Conservation (phyloP, 92 coral and sea anemone genomes). For the Parazoanthus atlanticus region DNA sequence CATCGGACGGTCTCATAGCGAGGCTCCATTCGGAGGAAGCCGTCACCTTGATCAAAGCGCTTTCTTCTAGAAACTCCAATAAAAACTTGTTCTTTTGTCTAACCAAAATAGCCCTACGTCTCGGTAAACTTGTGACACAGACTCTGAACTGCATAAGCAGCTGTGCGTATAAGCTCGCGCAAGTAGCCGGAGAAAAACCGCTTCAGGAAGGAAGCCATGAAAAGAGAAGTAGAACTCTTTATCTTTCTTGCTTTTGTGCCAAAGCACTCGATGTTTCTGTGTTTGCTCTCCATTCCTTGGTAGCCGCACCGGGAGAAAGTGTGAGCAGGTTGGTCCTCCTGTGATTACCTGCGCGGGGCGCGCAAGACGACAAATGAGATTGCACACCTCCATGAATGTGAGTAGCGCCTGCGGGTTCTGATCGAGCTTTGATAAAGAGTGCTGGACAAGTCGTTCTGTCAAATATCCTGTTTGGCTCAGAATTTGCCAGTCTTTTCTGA, state of each 20-base stretch:
- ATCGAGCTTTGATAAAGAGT: constrained; percentile 8
- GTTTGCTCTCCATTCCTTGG: background rate
- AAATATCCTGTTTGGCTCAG: constrained; percentile 7
- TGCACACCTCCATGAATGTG: constrained; percentile 20
- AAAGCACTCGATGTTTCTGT: background rate
- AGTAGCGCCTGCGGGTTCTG: constrained; percentile 9
- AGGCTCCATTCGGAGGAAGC: background rate
- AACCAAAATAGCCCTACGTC: constrained; percentile 15
- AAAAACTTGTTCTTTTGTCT: constrained; percentile 4
- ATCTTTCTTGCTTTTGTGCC: constrained; percentile 19
- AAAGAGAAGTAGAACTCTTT: constrained; percentile 21
- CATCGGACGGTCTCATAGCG: constrained; percentile 15
- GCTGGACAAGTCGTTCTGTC: constrained; percentile 18
- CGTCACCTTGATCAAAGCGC: constrained; percentile 19
- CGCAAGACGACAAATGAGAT: constrained; percentile 13
- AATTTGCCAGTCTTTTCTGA: constrained; percentile 21
- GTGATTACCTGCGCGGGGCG: background rate
- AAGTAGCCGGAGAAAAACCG: constrained; percentile 16
- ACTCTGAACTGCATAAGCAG: background rate
- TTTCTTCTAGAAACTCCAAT: constrained; percentile 7
- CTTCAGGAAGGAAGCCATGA: constrained; percentile 16
- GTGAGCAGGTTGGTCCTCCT: background rate
- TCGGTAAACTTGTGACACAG: background rate
- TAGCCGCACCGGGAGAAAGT: constrained; percentile 15
- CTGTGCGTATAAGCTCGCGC: constrained; percentile 15